Evolutionary conservation across 1,140 invertebrate species (phyloP).

Genomic region (Caenorhabditis briggsae): DNA sequence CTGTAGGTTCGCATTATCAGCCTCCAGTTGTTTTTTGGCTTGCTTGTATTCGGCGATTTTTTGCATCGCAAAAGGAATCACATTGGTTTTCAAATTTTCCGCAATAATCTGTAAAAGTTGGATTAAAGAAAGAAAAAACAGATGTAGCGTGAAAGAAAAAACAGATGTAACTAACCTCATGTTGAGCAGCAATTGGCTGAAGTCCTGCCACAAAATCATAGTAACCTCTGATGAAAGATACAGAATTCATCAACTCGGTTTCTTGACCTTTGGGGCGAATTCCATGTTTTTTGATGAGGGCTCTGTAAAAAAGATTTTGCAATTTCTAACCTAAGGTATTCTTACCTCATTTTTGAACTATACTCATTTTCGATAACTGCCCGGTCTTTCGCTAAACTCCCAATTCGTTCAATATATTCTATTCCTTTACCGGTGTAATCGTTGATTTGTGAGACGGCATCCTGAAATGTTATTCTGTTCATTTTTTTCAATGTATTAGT

Average conservation of each 20-base stretch:
- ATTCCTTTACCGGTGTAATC: slow-evolving; percentile 44
- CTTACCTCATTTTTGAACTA: slow-evolving; percentile 2
- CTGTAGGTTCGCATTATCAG: not conserved
- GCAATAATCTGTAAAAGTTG: not conserved
- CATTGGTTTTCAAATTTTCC: slow-evolving; percentile 21
- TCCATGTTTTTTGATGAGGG: not conserved
- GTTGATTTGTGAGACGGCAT: not conserved
- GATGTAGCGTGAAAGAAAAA: not conserved
- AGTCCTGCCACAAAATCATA: not conserved
- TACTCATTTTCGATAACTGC: not conserved
- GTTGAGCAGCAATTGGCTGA: slow-evolving; percentile 6
- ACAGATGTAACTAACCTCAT: not conserved
- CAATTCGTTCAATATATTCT: not conserved
- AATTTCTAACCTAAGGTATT: not conserved
- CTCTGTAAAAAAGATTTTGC: not conserved
- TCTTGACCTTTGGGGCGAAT: not conserved
- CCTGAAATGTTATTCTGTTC: not conserved
- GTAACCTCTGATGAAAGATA: not conserved
- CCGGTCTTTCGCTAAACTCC: not conserved
- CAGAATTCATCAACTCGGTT: not conserved
- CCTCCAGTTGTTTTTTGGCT: slow-evolving; percentile 9
- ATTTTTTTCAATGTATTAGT: not conserved
- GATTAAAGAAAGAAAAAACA: not conserved
- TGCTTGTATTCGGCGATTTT: not conserved
- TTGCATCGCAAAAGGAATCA: not conserved